phyloP scores from a whole-genome alignment of 2,888 invertebrate genomes.

The Sylvicola cinctus region DNA sequence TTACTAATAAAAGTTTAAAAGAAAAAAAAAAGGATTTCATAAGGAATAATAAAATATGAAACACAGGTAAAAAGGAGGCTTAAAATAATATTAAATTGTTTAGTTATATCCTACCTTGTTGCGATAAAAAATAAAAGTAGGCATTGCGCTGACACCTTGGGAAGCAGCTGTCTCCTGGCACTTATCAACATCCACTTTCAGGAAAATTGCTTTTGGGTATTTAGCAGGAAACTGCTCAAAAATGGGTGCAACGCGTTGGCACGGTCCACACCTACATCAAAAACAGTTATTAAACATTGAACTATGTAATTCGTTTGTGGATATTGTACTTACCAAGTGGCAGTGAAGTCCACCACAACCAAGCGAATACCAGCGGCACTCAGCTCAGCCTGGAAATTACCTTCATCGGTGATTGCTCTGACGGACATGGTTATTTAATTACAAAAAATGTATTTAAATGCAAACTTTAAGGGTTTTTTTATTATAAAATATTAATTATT shows the following conservation, averaged over 20 bases:
- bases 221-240: constrained; percentile 75
- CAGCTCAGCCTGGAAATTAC: constrained; percentile 70
- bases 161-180: constrained; percentile 72
- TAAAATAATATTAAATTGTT: too few species aligned
- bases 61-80: too few species aligned
- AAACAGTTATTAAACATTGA: not conserved
- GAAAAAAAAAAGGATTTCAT: not conserved
- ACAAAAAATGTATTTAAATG: too few species aligned
- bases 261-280: constrained; percentile 78
- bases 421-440: too few species aligned
- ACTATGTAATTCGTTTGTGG: not conserved
- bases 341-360: constrained; percentile 88
- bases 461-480: too few species aligned
- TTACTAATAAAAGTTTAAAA: constrained; percentile 3
- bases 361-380: constrained; percentile 67
- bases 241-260: constrained; percentile 80
- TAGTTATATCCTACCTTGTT: constrained; percentile 37
- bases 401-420: constrained; percentile 24
- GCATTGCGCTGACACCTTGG: constrained; percentile 90
- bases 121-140: constrained; percentile 90
- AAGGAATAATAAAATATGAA: too few species aligned
- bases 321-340: constrained; percentile 50
- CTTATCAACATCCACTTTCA: constrained; percentile 79
- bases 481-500: too few species aligned
- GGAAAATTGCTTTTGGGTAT: constrained; percentile 73